phyloP scores from a whole-genome alignment of 1,140 invertebrate genomes.

The Papilio dardanus region DNA sequence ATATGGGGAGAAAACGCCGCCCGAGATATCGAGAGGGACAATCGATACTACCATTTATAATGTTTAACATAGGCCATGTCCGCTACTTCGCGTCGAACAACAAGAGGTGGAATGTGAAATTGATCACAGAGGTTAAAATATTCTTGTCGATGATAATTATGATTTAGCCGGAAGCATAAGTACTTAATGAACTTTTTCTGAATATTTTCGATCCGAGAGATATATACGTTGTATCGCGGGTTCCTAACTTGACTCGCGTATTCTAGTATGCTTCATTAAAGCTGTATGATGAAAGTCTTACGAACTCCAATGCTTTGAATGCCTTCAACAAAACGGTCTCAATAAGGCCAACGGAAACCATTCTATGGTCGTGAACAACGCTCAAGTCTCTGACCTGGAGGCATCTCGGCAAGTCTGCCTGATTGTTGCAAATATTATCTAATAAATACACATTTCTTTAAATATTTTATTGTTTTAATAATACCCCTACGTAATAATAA shows the following conservation, averaged over 20 bases:
- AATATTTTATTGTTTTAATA: too few species aligned
- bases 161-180: neutral
- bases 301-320: too few species aligned
- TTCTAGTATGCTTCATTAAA: neutral
- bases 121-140: neutral
- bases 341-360: too few species aligned
- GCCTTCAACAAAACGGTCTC: too few species aligned
- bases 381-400: too few species aligned
- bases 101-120: constrained; percentile 6
- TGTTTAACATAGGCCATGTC: neutral
- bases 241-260: neutral
- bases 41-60: neutral
- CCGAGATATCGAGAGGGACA: too few species aligned
- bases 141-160: neutral
- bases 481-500: too few species aligned
- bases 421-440: too few species aligned
- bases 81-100: neutral
- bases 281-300: too few species aligned
- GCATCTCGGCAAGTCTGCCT: too few species aligned
- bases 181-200: neutral
- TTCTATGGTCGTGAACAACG: too few species aligned
- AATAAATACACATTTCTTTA: constrained; percentile 33
- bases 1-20: too few species aligned
- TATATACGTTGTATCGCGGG: neutral
- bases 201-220: neutral